Conservation (phyloP, 2,113 vertebrate genomes). For the Tapirus terrestris region DNA sequence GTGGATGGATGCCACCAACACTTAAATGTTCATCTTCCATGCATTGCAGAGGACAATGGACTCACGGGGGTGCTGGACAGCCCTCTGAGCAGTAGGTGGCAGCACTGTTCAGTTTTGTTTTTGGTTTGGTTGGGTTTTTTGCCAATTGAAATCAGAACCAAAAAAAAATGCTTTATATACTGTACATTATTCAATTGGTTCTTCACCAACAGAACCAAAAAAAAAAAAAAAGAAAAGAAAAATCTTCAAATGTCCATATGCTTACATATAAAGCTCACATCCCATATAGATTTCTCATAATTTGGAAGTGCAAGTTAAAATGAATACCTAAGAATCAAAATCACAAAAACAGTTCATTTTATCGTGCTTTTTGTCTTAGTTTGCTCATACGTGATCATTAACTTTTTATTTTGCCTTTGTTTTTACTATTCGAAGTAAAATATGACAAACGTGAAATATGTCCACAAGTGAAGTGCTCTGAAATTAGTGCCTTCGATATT, state of each 20-base stretch:
- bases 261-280: background rate
- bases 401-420: background rate
- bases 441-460: background rate
- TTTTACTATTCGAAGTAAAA: constrained; percentile 17
- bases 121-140: background rate
- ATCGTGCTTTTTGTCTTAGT: background rate
- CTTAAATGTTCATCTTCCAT: rapidly evolving
- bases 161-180: background rate
- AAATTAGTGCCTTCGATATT: background rate
- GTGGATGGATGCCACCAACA: background rate
- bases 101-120: constrained; percentile 59
- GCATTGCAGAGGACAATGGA: background rate
- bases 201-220: background rate
- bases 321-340: background rate
- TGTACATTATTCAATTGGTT: no score
- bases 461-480: background rate
- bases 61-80: rapidly evolving
- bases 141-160: background rate
- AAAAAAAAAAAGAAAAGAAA: background rate
- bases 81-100: constrained; percentile 72
- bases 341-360: background rate
- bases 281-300: background rate
- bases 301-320: background rate
- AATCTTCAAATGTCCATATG: background rate
- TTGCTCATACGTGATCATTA: background rate